Evolutionary conservation across 2,888 invertebrate genomes (phyloP).

Genomic region (Temnothorax unifasciatus): DNA sequence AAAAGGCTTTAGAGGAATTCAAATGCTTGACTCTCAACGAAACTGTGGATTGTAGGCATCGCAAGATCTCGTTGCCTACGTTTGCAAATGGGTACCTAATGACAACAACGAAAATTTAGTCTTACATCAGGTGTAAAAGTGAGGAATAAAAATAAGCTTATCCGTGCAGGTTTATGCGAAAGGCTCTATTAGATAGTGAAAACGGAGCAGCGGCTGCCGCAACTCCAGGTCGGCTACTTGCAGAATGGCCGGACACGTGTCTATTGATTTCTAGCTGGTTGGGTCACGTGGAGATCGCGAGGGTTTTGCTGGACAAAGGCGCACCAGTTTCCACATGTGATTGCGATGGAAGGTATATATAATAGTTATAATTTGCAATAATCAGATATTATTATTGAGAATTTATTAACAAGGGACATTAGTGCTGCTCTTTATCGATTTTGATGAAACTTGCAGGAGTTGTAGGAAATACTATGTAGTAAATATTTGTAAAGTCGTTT

Average conservation of each 20-base stretch:
- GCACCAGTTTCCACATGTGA: slow-evolving; percentile 90
- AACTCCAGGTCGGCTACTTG: slow-evolving; percentile 86
- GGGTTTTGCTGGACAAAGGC: slow-evolving; percentile 87
- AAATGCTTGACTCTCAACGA: slow-evolving; percentile 63
- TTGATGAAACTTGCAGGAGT: no score
- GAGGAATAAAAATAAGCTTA: neutral
- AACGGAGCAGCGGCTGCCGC: slow-evolving; percentile 76
- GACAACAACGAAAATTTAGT: neutral
- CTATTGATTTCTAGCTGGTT: slow-evolving; percentile 89
- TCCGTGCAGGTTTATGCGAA: slow-evolving; percentile 74
- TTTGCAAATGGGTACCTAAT: slow-evolving; percentile 74
- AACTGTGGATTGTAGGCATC: slow-evolving; percentile 48
- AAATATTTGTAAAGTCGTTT: no score
- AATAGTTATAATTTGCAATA: slow-evolving; percentile 48
- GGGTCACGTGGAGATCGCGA: slow-evolving; percentile 88
- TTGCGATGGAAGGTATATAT: slow-evolving; percentile 89
- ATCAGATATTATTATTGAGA: neutral
- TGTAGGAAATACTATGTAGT: no score
- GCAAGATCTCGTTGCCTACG: slow-evolving; percentile 65
- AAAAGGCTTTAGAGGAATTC: slow-evolving; percentile 74
- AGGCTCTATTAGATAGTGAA: slow-evolving; percentile 76
- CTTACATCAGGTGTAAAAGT: neutral
- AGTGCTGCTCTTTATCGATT: no score
- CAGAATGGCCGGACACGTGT: slow-evolving; percentile 87
- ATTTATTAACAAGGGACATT: slow-evolving; percentile 36